These are phyloP conservation scores for Clytia hemisphaerica DNA, from an alignment of 30 jellyfish, hydroid and myxozoan genomes.

Conservation along the genomic window DNA sequence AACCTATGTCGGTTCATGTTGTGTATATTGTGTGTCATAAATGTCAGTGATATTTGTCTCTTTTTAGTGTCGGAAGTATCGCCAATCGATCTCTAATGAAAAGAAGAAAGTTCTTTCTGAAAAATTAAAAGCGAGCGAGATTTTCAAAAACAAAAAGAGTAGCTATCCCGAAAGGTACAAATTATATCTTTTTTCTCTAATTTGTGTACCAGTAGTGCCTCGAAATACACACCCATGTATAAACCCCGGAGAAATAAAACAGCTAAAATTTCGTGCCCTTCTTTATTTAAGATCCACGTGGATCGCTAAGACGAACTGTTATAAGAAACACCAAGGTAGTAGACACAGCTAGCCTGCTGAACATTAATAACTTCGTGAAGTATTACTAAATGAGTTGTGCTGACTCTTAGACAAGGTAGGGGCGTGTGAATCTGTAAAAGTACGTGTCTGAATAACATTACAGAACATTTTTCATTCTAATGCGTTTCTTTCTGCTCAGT, in stretches of 20 bases:
- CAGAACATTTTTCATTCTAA: neutral
- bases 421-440: neutral
- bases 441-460: neutral
- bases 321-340: too few species aligned
- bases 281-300: too few species aligned
- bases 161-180: conserved; percentile 79
- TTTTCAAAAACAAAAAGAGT: conserved; percentile 51
- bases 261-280: too few species aligned
- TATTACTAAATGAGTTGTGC: too few species aligned
- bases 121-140: conserved; percentile 75
- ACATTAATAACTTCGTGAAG: too few species aligned
- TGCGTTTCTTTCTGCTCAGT: conserved; percentile 9
- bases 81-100: conserved; percentile 35
- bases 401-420: too few species aligned
- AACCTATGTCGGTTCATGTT: too few species aligned
- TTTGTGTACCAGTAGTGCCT: too few species aligned
- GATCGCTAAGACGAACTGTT: too few species aligned
- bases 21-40: neutral
- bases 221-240: too few species aligned
- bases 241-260: too few species aligned
- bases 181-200: neutral
- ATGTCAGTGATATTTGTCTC: conserved; percentile 1
- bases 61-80: conserved; percentile 58
- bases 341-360: too few species aligned
- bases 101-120: conserved; percentile 45